A percentile compares a stretch with the other conserved stretches of the same genome.
Conservation (phyloP, 2,113 vertebrate genomes). For the Butorides virescens region DNA sequence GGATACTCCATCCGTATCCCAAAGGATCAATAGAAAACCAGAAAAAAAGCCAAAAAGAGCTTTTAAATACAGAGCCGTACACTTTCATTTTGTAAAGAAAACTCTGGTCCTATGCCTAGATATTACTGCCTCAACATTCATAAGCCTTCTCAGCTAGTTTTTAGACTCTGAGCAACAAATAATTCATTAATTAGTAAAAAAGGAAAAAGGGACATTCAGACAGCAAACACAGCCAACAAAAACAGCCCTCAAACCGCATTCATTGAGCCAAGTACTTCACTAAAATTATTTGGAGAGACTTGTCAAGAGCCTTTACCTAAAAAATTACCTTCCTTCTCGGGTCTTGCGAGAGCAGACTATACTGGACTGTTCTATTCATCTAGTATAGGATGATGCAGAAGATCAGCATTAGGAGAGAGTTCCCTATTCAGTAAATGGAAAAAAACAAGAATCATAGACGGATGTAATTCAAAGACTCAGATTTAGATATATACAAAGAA, state of each 20-base stretch:
- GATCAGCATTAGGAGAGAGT: neutral
- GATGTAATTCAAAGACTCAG: neutral
- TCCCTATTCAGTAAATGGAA: neutral
- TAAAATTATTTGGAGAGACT: neutral
- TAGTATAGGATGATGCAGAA: neutral
- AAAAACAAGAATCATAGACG: neutral
- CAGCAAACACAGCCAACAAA: neutral
- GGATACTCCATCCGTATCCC: neutral
- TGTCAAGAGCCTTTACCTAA: neutral
- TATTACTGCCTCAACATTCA: neutral
- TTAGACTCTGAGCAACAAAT: conserved; percentile 3
- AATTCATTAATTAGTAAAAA: conserved; percentile 3
- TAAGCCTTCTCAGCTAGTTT: neutral
- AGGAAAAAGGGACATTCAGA: neutral
- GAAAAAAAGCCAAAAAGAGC: neutral
- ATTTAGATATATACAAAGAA: neutral
- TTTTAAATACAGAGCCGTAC: neutral
- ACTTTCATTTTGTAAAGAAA: neutral
- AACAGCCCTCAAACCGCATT: neutral
- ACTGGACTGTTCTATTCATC: neutral
- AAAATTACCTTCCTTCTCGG: neutral
- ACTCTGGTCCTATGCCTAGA: neutral
- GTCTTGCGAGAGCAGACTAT: neutral
- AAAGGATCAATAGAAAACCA: neutral
- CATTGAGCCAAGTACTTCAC: neutral